Evolutionary conservation across 1,140 invertebrate species (phyloP), one percentile per base, ranked within the genome.

Genomic region (Gonioctena quinquepunctata): DNA sequence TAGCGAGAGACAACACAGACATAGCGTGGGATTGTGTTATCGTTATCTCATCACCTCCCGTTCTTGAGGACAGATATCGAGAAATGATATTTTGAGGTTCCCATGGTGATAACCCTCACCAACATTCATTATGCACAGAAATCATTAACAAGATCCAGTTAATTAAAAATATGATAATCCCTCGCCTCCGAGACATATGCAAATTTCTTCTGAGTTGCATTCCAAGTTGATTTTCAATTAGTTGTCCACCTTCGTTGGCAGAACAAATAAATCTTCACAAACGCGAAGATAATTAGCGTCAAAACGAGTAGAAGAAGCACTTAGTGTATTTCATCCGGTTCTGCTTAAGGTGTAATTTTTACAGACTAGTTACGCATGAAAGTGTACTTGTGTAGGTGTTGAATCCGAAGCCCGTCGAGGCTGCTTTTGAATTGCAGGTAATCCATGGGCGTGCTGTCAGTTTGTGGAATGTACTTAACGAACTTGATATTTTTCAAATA

Each of bases 281-380:
- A 57, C 25, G 54, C 25, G 54, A 23, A 25, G 21, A 57, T 57
- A 57, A 57, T 57, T 57, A 57, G 54, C 22, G 54, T 57, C 54
- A 57, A 22, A 11, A 11, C 21, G 25, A 25, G 21, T 16, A 57
- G 54, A 57, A 57, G 54, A 11, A 25, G 54, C 54, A 57, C 54
- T 57, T 22, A 21, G 54, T 57, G 19, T 57, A 57, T 57, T 57
- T 25, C 11, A 57, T 57, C 54, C 54, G 54, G 54, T 57, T 57
- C 54, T 57, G 54, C 13, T n/a, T n/a, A 18, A 25, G 21, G 54
- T 57, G 54, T 22, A 57, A 57, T 57, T 57, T 57, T 57, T 57
- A 25, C 25, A 57, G 54, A 57, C 54, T 57, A 57, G 54, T 22
- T 22, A n/a, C 21, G 22, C 13, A 1, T 18, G 22, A 57, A n/a